phyloP scores from a whole-genome alignment of 1,140 invertebrate genomes.

The Tetramorium simillimum region DNA sequence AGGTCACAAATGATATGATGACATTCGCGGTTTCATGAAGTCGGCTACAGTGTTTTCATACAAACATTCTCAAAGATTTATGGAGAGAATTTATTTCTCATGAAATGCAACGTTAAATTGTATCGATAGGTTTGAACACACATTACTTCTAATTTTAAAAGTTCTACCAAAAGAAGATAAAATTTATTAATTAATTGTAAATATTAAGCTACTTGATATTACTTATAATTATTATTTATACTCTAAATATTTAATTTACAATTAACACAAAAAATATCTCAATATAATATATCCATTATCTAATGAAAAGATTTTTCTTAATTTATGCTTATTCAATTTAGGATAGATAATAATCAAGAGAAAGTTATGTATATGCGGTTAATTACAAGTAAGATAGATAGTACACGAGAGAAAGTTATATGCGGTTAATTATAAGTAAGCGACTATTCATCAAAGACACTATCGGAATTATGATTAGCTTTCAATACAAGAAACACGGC shows the following conservation, averaged over 20 bases:
- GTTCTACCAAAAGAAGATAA: not conserved
- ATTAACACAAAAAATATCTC: not conserved
- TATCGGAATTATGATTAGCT: not conserved
- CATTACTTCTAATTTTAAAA: not conserved
- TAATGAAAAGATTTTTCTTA: not conserved
- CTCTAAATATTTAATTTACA: not conserved
- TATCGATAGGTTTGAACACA: not conserved
- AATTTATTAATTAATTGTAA: slow-evolving; percentile 18
- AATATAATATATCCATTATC: not conserved
- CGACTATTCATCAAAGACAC: not conserved
- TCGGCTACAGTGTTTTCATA: not conserved
- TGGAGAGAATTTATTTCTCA: slow-evolving; percentile 47
- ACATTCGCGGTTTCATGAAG: slow-evolving; percentile 44
- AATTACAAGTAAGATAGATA: not conserved
- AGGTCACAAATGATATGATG: slow-evolving; percentile 60
- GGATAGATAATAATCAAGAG: not conserved
- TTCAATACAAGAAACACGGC: slow-evolving; percentile 13
- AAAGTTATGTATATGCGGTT: not conserved
- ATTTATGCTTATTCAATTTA: not conserved
- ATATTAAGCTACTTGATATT: not conserved
- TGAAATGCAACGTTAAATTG: not conserved
- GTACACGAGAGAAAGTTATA: not conserved
- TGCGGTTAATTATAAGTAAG: not conserved
- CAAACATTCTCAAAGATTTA: slow-evolving; percentile 43
- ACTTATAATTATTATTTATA: not conserved